Evolutionary conservation across 2,113 vertebrate species (phyloP), one percentile per base, ranked within the genome.

Genomic region (Ochotona princeps): DNA sequence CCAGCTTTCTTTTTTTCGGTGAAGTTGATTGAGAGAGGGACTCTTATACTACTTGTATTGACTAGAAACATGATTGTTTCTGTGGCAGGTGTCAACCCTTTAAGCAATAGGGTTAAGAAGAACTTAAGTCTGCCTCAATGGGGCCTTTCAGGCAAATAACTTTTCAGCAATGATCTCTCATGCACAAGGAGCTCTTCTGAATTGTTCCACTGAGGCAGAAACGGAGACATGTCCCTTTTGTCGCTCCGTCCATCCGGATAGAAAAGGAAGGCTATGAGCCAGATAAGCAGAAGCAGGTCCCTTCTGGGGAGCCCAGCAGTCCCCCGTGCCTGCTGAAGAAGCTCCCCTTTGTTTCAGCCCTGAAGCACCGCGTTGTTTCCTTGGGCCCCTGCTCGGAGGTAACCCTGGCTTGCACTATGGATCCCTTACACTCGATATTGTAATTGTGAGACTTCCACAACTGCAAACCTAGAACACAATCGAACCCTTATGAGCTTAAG

Each of bases 201-300:
- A 74, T 90, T 94, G 63, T 81, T 89, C 30, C 12, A 23, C 30
- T 51, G 81, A 93, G 95, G 94, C 92, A 95, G 95, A 86, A 91
- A 78, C 5, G 25, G 83, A 90, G 94, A 91, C n/a, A 32, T 23
- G 74, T 61, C 63, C 65, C 73, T 10, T 79, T n/a, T 89, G 93
- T 79, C 60, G 12, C 4, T 20, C 21, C 0, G 7, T 75, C 93
- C 92, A 20, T 87, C 92, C 20, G 3, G 65, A 72, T 47, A 84
- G 92, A 87, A 94, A 89, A 95, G 92, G 84, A 96, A 92, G 87
- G 35, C 92, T 86, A 74, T 81, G 76, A 82, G 89, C 75, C 63
- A 95, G 97, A 96, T 96, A 97, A 97, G 86, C 69, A 66, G 94
- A 97, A 96, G 80, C 91, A 95, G 97, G 96, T 92, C 95, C 69